These are phyloP conservation scores for Phrynocephalus vlangalii DNA, from an alignment of 2,797 vertebrate genomes.

Conservation along the genomic window DNA sequence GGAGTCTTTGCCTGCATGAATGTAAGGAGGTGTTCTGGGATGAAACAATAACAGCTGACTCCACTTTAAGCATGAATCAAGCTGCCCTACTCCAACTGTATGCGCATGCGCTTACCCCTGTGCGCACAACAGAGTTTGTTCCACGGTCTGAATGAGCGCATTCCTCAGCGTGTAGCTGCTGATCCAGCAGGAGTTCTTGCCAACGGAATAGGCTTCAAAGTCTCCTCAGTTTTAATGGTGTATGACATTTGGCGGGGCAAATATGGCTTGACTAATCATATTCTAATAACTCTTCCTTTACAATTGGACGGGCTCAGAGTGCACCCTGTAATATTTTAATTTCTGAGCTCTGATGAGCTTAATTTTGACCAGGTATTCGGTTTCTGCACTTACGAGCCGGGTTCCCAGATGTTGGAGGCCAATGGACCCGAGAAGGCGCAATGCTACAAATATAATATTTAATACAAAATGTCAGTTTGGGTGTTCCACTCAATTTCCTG, in stretches of 20 bases:
- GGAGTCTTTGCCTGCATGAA: neutral
- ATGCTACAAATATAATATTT: slow-evolving; percentile 75
- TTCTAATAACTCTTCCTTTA: slow-evolving; percentile 81
- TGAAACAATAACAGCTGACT: neutral
- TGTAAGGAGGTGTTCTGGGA: neutral
- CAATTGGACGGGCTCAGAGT: slow-evolving; percentile 60
- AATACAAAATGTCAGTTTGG: slow-evolving; percentile 81
- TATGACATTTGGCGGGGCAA: slow-evolving; percentile 81
- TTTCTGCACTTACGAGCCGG: slow-evolving; percentile 73
- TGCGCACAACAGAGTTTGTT: no score
- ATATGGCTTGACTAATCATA: slow-evolving; percentile 77
- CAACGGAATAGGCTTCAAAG: slow-evolving; percentile 67
- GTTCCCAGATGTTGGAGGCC: slow-evolving; percentile 80
- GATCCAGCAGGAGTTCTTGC: slow-evolving; percentile 68
- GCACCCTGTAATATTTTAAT: slow-evolving; percentile 77
- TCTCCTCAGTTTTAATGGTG: slow-evolving; percentile 77
- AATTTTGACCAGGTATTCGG: slow-evolving; percentile 77
- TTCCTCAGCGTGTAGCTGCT: slow-evolving; percentile 54
- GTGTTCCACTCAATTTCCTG: slow-evolving; percentile 87
- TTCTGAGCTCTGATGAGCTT: slow-evolving; percentile 79
- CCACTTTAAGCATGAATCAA: neutral
- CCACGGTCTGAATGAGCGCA: slow-evolving; percentile 49
- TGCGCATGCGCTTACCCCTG: neutral
- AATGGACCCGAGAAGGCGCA: slow-evolving; percentile 61
- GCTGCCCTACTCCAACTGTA: neutral